phyloP scores from a whole-genome alignment of 2,888 invertebrate genomes.

The Heliconius cydno region DNA sequence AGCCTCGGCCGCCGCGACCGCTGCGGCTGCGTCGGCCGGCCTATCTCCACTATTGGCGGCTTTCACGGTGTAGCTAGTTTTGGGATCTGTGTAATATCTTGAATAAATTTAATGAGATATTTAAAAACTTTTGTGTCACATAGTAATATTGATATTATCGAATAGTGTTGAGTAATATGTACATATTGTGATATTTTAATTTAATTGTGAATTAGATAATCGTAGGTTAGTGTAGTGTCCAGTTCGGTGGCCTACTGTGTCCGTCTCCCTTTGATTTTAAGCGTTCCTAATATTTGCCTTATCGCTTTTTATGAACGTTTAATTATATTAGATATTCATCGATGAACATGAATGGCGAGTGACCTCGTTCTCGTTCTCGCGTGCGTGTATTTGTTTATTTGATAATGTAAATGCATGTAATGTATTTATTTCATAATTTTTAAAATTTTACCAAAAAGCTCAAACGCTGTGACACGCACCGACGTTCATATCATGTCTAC shows the following conservation, averaged over 20 bases:
- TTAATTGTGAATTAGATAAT: constrained; percentile 76
- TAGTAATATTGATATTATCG: constrained; percentile 67
- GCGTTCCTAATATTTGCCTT: constrained; percentile 60
- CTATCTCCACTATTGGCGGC: constrained; percentile 50
- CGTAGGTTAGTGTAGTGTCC: constrained; percentile 69
- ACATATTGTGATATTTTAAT: constrained; percentile 83
- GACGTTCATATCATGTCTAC: constrained; percentile 56
- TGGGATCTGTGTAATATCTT: constrained; percentile 59
- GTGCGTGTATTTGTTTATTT: constrained; percentile 36
- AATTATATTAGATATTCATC: constrained; percentile 38
- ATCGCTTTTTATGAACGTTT: constrained; percentile 47
- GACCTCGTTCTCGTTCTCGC: constrained; percentile 17
- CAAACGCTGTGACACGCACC: constrained; percentile 43
- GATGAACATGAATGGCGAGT: constrained; percentile 25
- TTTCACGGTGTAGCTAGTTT: constrained; percentile 52
- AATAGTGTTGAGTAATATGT: constrained; percentile 76
- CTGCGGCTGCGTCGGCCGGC: neutral
- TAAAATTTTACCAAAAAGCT: constrained; percentile 39
- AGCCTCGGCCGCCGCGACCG: neutral
- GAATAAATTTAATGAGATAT: constrained; percentile 44
- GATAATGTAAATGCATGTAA: neutral
- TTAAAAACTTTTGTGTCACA: constrained; percentile 45
- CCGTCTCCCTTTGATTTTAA: constrained; percentile 62
- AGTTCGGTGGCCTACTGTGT: constrained; percentile 62
- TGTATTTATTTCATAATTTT: constrained; percentile 23